Evolutionary conservation across 2,888 invertebrate genomes (phyloP).

Genomic region (Subacronicta megacephala): DNA sequence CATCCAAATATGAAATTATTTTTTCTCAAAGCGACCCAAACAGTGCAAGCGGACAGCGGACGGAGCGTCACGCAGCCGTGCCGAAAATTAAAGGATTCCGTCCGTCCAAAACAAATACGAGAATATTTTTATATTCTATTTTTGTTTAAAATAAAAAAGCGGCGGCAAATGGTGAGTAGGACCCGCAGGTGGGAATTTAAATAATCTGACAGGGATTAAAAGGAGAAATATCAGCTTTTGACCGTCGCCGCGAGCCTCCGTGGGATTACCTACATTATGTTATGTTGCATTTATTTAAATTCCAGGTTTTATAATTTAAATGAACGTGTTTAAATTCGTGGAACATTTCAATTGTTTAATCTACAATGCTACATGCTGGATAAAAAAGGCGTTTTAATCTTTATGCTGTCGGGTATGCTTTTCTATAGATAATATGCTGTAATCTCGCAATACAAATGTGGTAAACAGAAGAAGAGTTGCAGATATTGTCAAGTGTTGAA

Average conservation of each 20-base stretch:
- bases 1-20: constrained; percentile 76
- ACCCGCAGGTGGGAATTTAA: constrained; percentile 89
- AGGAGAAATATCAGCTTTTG: constrained; percentile 89
- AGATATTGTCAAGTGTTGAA: too few relatives aligned
- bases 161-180: constrained; percentile 74
- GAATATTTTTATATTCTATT: constrained; percentile 89
- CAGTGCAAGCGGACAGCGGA: constrained; percentile 74
- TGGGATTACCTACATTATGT: constrained; percentile 81
- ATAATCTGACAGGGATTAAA: constrained; percentile 90
- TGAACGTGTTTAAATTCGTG: constrained; percentile 60
- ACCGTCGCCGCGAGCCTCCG: constrained; percentile 77
- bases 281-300: constrained; percentile 75
- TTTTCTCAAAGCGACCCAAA: constrained; percentile 79
- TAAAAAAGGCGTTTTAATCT: constrained; percentile 7
- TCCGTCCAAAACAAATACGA: constrained; percentile 88
- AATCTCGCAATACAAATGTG: background rate
- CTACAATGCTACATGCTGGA: background rate
- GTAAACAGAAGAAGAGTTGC: background rate
- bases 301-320: constrained; percentile 79
- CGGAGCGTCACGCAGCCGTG: constrained; percentile 81
- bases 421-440: constrained; percentile 4
- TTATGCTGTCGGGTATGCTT: constrained; percentile 7
- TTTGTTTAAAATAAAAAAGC: constrained; percentile 84
- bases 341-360: constrained; percentile 46
- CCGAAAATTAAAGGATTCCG: constrained; percentile 89